Conservation (phyloP, 2,797 vertebrate species). For the Acipenser oxyrinchus region DNA sequence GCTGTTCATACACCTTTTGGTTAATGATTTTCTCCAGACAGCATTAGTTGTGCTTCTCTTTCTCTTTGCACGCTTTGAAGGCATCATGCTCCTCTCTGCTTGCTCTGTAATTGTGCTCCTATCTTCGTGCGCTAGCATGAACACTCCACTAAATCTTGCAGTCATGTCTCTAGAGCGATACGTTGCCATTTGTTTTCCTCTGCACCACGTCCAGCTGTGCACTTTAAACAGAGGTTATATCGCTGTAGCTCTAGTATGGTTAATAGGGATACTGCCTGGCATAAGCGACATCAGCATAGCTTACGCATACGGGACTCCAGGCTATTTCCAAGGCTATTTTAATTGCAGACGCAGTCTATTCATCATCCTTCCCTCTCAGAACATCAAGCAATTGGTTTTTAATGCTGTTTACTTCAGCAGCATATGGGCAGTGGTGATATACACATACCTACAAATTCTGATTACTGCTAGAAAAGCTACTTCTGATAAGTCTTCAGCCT, state of each 20-base stretch:
- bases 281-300: constrained; percentile 7
- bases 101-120: constrained; percentile 12
- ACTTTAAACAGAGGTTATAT: constrained; percentile 13
- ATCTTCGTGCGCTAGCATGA: constrained; percentile 3
- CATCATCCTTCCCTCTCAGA: background rate
- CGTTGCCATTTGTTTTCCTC: constrained; percentile 22
- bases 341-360: background rate
- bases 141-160: constrained; percentile 20
- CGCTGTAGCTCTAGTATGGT: constrained; percentile 15
- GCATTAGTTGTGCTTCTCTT: background rate
- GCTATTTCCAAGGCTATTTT: background rate
- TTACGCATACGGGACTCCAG: background rate
- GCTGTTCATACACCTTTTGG: constrained; percentile 17
- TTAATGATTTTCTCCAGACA: constrained; percentile 18
- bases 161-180: constrained; percentile 21
- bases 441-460: constrained; percentile 15
- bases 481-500: constrained; percentile 1
- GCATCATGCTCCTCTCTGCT: constrained; percentile 5
- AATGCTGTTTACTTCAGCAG: constrained; percentile 9
- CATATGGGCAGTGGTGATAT: constrained; percentile 19
- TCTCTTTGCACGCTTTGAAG: constrained; percentile 4
- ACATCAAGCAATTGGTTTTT: background rate
- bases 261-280: constrained; percentile 9
- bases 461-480: constrained; percentile 4
- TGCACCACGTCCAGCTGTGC: constrained; percentile 21